Evolutionary conservation across 2,113 vertebrate genomes (phyloP).

Genomic region (Erythrocercus mccallii): DNA sequence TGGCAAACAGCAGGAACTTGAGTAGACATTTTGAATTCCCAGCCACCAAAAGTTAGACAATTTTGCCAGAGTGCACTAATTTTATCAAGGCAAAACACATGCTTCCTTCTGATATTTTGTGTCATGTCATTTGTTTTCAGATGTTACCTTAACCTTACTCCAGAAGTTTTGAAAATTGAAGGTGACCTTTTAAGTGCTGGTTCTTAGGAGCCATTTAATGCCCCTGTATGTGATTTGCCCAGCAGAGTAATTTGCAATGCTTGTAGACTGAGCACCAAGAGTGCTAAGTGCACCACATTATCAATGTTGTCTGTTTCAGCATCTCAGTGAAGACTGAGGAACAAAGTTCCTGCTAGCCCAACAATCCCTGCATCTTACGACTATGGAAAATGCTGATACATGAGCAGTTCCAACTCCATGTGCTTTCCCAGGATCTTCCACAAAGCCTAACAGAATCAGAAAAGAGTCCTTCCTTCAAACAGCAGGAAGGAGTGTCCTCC

Average conservation of each 20-base stretch:
- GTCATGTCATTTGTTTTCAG: background rate
- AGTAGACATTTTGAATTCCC: conserved; percentile 21
- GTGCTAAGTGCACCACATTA: background rate
- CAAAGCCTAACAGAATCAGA: background rate
- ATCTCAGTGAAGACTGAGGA: background rate
- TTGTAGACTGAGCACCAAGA: background rate
- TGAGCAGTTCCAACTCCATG: background rate
- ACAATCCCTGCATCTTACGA: background rate
- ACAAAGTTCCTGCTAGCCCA: background rate
- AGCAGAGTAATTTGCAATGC: background rate
- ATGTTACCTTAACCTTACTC: background rate
- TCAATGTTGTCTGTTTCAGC: background rate
- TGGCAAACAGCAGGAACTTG: conserved; percentile 10
- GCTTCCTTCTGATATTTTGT: background rate
- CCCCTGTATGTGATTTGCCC: background rate
- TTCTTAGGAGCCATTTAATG: background rate
- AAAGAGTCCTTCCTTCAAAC: background rate
- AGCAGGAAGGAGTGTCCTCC: background rate
- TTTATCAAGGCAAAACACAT: conserved; percentile 20
- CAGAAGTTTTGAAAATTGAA: background rate
- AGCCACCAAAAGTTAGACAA: background rate
- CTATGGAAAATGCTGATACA: background rate
- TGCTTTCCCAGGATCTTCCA: background rate
- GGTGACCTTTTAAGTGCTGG: background rate
- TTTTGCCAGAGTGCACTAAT: background rate